Base-by-base conservation (phyloP, 2,797 vertebrate genomes). In the Myioborus miniatus region DNA sequence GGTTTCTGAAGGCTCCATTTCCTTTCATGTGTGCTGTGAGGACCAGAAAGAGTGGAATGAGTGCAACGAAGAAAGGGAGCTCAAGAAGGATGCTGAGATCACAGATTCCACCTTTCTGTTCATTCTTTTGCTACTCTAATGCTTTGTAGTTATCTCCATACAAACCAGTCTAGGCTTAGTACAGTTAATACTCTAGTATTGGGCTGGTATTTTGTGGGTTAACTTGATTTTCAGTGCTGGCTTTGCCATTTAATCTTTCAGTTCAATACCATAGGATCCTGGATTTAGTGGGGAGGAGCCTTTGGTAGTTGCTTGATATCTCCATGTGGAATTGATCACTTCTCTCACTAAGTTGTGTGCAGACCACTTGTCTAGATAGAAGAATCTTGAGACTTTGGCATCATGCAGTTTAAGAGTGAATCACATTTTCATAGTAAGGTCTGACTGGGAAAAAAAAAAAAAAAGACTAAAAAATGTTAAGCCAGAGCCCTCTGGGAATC, bases 401-500 rank as follows among this genome's bases (percentile, higher is more conserved):
- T 81, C 27, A 49, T 26, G 67, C 15, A 36, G 56, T 84, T 80
- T 37, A 70, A 77, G 70, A 89, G 47, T 71, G 87, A 90, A 86
- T 88, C 37, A 24, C 56, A 16, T 55, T 93, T 90, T 76, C 86
- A 27, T 34, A 70, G 58, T 41, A 82, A 91, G 82, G 74, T 83
- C 55, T 91, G 95, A 90, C 92, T 92, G 89, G 89, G 79, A 34
- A 75, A 36, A 36, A 36, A 36, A 36, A 34, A 83, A 65, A 83
- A 67, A 75, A 70, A 87, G 53, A 87, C 65, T 65, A 59, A 90
- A 89, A 94, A 87, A 90, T 91, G 69, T 94, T 87, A 90, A 97
- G 75, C 94, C 82, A 91, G 95, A 97, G 80, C 70, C 90, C 88
- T 90, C 92, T 93, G 94, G 95, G 96, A 93, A 76, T 97, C 96